Evolutionary conservation across 1,140 invertebrate genomes (phyloP), one percentile per base, ranked within the genome.

Genomic region (Saccostrea cuccullata): DNA sequence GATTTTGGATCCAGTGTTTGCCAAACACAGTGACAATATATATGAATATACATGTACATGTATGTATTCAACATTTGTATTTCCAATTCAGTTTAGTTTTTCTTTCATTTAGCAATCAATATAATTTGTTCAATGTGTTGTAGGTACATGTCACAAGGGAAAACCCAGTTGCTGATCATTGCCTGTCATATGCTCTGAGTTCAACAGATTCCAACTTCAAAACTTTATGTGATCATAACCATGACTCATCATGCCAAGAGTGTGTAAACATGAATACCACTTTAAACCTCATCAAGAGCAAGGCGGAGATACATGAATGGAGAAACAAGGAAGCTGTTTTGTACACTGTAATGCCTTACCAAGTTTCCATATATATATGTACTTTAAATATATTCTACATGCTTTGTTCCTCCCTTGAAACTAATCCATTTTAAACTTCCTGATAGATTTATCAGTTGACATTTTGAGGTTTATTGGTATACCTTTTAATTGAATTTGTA

Each of bases 101-200:
- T 36, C 30, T 36, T 36, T 36, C 30, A 36, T 36, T 36, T 36
- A 36, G 30, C 30, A 36, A 36, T 36, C 30, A 36, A 36, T 36
- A 36, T 36, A 36, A 36, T 36, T 36, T 36, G 30, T 36, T 36
- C 30, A 36, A 36, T 36, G 30, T 77, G 70, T 77, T 36, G n/a
- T 77, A 77, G 70, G n/a, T 77, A 11, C 70, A 77, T n/a, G n/a
- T 77, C 11, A n/a, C n/a, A 12, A 77, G n/a, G 70, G 70, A 77
- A 77, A 77, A n/a, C 70, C 70, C 11, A n/a, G n/a, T 77, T 77
- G 12, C 70, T 12, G 70, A 77, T n/a, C 70, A 77, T 15, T 77
- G 70, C 70, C 11, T 77, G 11, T 77, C n/a, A 26, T n/a, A 77
- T 77, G 70, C 70, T 15, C 70, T 77, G 12, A 77, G 70, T 77